Conservation (phyloP, 1,140 invertebrate species). For the Phenacoccus solenopsis region DNA sequence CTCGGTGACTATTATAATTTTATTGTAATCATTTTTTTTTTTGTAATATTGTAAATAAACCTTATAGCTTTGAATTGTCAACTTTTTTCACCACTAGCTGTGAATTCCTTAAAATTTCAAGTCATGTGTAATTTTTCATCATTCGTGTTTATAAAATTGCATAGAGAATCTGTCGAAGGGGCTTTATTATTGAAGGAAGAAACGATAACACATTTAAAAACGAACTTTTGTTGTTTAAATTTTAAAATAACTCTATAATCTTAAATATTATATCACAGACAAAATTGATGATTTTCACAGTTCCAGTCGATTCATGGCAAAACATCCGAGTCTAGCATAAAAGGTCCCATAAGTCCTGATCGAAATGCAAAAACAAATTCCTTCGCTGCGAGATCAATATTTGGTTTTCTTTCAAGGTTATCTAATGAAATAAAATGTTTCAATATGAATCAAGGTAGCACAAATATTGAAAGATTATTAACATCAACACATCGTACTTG, state of each 20-base stretch:
- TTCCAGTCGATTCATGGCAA: neutral
- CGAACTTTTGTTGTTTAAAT: no score
- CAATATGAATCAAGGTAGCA: slow-evolving; percentile 25
- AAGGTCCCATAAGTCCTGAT: slow-evolving; percentile 47
- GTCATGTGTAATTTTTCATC: no score
- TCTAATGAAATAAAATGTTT: neutral
- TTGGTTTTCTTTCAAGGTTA: slow-evolving; percentile 37
- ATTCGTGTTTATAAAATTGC: no score
- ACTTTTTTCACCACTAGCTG: no score
- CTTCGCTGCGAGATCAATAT: slow-evolving; percentile 44
- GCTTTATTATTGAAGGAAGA: no score
- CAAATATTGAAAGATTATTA: no score
- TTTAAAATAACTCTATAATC: neutral
- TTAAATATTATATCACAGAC: neutral
- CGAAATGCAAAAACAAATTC: slow-evolving; percentile 52
- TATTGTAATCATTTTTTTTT: no score
- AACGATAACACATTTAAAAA: no score
- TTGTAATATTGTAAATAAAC: no score
- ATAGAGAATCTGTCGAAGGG: no score
- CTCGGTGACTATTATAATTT: neutral
- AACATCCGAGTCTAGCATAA: slow-evolving; percentile 50
- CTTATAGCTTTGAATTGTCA: no score
- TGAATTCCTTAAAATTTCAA: no score
- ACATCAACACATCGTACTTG: slow-evolving; percentile 39
- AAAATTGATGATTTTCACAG: neutral